Base-by-base conservation (phyloP, 2,113 vertebrate genomes). In the Tautogolabrus adspersus region DNA sequence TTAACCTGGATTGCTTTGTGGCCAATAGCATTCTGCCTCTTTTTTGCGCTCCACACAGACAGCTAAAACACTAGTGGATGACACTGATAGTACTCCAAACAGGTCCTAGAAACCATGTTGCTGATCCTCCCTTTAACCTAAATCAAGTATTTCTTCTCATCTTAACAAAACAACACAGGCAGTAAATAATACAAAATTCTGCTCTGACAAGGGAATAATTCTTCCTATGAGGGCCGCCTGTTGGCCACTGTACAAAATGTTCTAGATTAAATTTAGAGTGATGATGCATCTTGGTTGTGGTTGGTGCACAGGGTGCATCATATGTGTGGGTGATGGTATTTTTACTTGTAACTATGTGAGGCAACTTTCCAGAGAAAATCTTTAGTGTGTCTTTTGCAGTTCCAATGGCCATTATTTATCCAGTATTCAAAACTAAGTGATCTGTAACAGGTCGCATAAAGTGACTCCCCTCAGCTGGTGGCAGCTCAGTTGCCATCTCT, bases 361-460 rank as follows among this genome's bases (percentile, higher is more conserved):
- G 3, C 0, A 64, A 55, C 5, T 57, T 46, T 66, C 47, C 26
- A 64, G 8, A 26, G 11, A 54, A 44, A 22, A 12, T 38, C 56
- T 30, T 49, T 46, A 38, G 18, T 30, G n/a, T 42, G 37, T 67
- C 11, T 51, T 34, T 58, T 60, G 72, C 22, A 23, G 15, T 67
- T 59, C 68, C 58, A 60, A 23, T 57, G 47, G 10, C 40, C 54
- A 44, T 51, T 5, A 77, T 72, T 60, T 62, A 13, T 7, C 6
- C 21, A 1, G 8, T 12, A 18, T 55, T 68, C 42, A 40, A 47
- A 57, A 37, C 63, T 68, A n/a, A 69, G 49, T 78, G 68, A 65
- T 42, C 47, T 72, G 52, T 69, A 68, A 79, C 83, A 42, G 10
- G 23, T 44, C 21, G 38, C 34, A 21, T 26, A 13, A 65, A 60